Evolutionary conservation across 2,797 vertebrate genomes (phyloP), one percentile per base, ranked within the genome.

Genomic region (Mionectes olivaceus): DNA sequence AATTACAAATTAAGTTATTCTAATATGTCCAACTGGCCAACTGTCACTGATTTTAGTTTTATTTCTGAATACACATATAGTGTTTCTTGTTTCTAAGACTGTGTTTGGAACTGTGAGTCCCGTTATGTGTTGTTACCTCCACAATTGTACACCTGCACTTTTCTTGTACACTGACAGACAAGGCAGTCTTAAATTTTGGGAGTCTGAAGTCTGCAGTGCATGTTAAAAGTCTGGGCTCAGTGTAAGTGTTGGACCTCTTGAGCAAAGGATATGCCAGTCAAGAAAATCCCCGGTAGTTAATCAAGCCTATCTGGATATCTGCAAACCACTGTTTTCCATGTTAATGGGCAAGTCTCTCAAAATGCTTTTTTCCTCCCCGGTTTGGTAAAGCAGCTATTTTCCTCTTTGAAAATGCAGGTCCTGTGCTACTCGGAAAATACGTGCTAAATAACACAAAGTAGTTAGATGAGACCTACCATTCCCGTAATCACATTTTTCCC

Each of bases 341-440:
- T 73, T 93, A 86, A 89, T 81, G 35, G 71, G 8, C 9, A 85
- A 57, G 57, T 39, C 43, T 78, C 57, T 92, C 61, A 47, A 68
- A 69, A 63, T 75, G 49, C 35, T 19, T 71, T 86, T 89, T 94
- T 94, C 69, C 65, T 83, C 85, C 25, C 43, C 37, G 24, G n/a
- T 57, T 89, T 85, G 39, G 8, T n/a, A 57, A 89, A 85, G 19
- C 56, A 74, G 35, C 53, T 69, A 7, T 59, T 90, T 65, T 60
- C n/a, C 61, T 87, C 30, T 55, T 81, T 90, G 84, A 80, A 92
- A 91, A 95, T 83, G 59, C 79, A 88, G 50, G 39, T 94, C 57
- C 41, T 33, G 43, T 87, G 25, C 3, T 2, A 41, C 53, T 63
- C 83, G 65, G 28, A 85, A 85, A 94, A 91, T 71, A 68, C 1